phyloP scores from a whole-genome alignment of 2,888 invertebrate genomes.

The Phyllotreta cruciferae region DNA sequence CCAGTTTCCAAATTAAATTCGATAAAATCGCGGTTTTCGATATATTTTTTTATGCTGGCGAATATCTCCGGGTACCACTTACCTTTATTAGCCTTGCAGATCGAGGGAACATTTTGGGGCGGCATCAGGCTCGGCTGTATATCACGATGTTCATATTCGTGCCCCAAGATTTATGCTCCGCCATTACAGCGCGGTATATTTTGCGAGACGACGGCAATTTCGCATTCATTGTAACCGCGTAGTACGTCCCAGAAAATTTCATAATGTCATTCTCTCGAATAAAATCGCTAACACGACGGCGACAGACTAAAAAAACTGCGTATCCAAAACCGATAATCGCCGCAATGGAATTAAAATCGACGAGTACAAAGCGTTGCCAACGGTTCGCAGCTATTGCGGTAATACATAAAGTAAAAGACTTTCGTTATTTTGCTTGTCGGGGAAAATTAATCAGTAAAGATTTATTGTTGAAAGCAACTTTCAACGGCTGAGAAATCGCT shows the following conservation, averaged over 20 bases:
- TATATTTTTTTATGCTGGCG: too few species aligned
- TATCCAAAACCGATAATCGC: background rate
- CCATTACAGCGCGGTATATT: conserved; percentile 52
- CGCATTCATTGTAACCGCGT: conserved; percentile 51
- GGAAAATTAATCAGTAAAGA: conserved; percentile 47
- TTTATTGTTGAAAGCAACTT: conserved; percentile 48
- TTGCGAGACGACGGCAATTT: conserved; percentile 50
- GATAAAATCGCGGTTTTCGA: background rate
- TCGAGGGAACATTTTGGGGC: conserved; percentile 29
- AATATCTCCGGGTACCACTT: background rate
- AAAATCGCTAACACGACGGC: conserved; percentile 6
- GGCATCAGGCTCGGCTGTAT: conserved; percentile 44
- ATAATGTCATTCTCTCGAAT: conserved; percentile 35
- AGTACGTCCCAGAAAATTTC: conserved; percentile 46
- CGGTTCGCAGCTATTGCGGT: background rate
- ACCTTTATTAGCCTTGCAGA: conserved; percentile 11
- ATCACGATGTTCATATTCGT: conserved; percentile 54
- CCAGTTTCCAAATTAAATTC: background rate
- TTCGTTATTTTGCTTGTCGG: conserved; percentile 10
- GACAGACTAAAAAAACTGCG: background rate
- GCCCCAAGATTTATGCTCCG: conserved; percentile 50
- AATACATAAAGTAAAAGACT: background rate
- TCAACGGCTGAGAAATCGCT: conserved; percentile 41
- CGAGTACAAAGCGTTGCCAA: too few species aligned
- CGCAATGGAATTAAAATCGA: too few species aligned